Base-by-base conservation (phyloP, 2,113 vertebrate species). In the Otocyon megalotis region DNA sequence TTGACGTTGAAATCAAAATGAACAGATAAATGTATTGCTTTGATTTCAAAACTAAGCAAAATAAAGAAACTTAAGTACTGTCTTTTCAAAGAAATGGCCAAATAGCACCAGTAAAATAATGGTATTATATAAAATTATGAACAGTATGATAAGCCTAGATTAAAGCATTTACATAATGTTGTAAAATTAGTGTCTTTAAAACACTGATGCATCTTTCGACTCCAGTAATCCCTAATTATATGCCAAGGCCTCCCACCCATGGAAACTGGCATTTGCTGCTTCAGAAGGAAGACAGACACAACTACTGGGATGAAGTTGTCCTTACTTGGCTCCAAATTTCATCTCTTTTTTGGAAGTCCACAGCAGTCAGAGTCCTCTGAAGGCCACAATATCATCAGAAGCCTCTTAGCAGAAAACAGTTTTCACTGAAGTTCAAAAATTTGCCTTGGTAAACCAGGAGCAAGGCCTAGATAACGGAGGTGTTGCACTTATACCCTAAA, bases 1-100 rank as follows among this genome's bases (percentile, higher is more conserved):
- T 93, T 67, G 93, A 97, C 72, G 63, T 93, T 90, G 69, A 60
- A 97, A 82, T 96, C n/a, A 84, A 87, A 96, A 96, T 65, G 15
- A 97, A 93, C 32, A 71, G 93, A 84, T 76, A 72, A 76, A 50
- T 74, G 3, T 14, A 71, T 26, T 82, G 35, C 43, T 96, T 89
- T 20, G 9, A 79, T 92, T 93, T 92, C 3, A 93, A 91, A 96
- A 77, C 19, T 90, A 93, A 93, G 88, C 30, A 92, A 94, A 86
- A 95, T 48, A 48, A 93, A 60, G 48, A 83, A 62, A 84, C 65
- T 87, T 67, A 76, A 86, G n/a, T 9, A 50, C 20, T 58, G 24
- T 35, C 30, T 65, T 92, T 95, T 83, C 30, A 71, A 67, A 54
- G 35, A 65, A 69, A 58, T 93, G 11, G 5, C n/a, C 62, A 93